Base-by-base conservation (phyloP, 2,797 vertebrate genomes). In the Chelmon rostratus region DNA sequence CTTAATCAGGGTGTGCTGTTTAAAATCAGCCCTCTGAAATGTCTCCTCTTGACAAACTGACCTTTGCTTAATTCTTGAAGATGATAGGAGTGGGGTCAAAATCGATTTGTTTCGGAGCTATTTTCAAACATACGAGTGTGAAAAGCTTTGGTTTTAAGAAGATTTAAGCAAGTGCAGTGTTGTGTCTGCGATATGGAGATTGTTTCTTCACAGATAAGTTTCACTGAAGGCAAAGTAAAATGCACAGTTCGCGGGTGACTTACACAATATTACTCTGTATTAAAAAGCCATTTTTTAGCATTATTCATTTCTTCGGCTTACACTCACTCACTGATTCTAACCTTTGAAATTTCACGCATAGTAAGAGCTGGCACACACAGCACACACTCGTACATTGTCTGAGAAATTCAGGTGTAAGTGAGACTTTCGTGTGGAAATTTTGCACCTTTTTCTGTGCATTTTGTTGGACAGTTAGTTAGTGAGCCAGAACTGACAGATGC, bases 401-500 rank as follows among this genome's bases (percentile, higher is more conserved):
- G 31, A 57, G 44, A 66, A 66, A 78, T 49, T 76, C 40, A 35
- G 56, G 53, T 71, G 80, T 42, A 78, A 81, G 37, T 64, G 54
- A 49, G 44, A 69, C 73, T 73, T 79, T 74, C 74, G 25, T 65
- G 8, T 18, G 37, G 46, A 31, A 71, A 70, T 68, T 67, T 74
- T 40, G 68, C 59, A 65, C 73, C 1, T 12, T 79, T 69, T 76
- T 8, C 69, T 70, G 47, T 44, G 66, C 78, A 73, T 80, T 76
- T 77, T 65, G 65, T 58, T 58, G 64, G 68, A 50, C 33, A 0
- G 23, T 2, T 44, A 78, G 53, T 78, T 65, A 15, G 56, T 18
- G 21, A 67, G 78, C 81, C 68, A 75, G 75, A 82, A 86, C 79
- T 92, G 91, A 88, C 90, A 89, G 85, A 84, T 82, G 80, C 80